Evolutionary conservation across 2,888 invertebrate species (phyloP).

Genomic region (Brachycybe producta): DNA sequence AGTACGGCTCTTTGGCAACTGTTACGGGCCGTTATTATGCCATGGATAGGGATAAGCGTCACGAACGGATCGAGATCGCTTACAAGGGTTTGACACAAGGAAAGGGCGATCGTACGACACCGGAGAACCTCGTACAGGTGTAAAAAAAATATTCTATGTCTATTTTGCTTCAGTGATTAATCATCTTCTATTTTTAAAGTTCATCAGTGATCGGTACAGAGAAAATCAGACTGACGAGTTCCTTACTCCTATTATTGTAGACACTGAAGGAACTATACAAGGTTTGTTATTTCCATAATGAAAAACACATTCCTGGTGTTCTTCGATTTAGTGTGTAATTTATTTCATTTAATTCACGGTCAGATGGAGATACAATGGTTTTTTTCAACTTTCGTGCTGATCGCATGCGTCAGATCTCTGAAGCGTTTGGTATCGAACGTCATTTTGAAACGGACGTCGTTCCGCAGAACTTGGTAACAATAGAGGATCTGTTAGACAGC

Average conservation of each 20-base stretch:
- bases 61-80: slow-evolving; percentile 31
- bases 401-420: slow-evolving; percentile 35
- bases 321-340: not conserved
- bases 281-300: slow-evolving; percentile 17
- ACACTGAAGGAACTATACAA: slow-evolving; percentile 28
- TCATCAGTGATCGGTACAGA: slow-evolving; percentile 26
- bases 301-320: not conserved
- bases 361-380: slow-evolving; percentile 35
- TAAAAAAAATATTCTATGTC: not conserved
- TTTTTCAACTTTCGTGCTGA: slow-evolving; percentile 38
- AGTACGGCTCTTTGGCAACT: slow-evolving; percentile 29
- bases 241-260: slow-evolving; percentile 34
- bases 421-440: slow-evolving; percentile 29
- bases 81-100: slow-evolving; percentile 36
- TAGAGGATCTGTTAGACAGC: no score
- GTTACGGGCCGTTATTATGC: slow-evolving; percentile 37
- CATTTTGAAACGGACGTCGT: slow-evolving; percentile 28
- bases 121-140: slow-evolving; percentile 25
- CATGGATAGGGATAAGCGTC: slow-evolving; percentile 36
- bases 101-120: no score
- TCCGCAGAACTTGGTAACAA: slow-evolving; percentile 26
- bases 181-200: slow-evolving; percentile 1
- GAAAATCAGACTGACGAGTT: slow-evolving; percentile 36
- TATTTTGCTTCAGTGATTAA: not conserved
- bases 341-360: slow-evolving; percentile 7